Base-by-base conservation (phyloP, 2,113 vertebrate genomes). In the Cisticola juncidis region DNA sequence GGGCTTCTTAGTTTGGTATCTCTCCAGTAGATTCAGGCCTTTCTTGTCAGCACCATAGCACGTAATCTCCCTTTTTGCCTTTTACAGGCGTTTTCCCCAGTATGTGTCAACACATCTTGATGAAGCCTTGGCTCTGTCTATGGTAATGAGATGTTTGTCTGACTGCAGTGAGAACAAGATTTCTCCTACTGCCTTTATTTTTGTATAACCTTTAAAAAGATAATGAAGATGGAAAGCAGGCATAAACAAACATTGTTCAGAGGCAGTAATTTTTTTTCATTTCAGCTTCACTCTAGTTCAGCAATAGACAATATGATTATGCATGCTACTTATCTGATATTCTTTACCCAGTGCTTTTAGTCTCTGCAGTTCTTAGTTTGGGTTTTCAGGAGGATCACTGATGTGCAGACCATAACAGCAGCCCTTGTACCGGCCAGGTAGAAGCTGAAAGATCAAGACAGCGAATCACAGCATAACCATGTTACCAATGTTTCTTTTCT, bases 121-220 rank as follows among this genome's bases (percentile, higher is more conserved):
- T 54, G 57, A 79, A 94, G 66, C 62, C 48, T 42, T 54, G 36
- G 19, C 56, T 88, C 64, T 22, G 60, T 51, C 74, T 76, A 18
- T 38, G 25, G 23, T 61, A 85, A 23, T 26, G 33, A 73, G 71
- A 62, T 14, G 8, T 77, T 85, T 91, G 45, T 79, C 54, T 79
- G 66, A 85, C 38, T 87, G 48, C 20, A 40, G 29, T 17, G 62
- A 86, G 50, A 88, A 82, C 12, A 69, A 65, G 61, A 48, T 56
- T 95, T 82, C 71, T 91, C 73, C 57, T 80, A 35, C 42, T 62
- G 62, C 54, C 23, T 94, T 86, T 95, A 73, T 82, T 90, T 93
- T 80, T 86, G 14, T 56, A 38, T 51, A 60, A 54, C 28, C 35
- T 81, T 8, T 78, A 42, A 84, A 86, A 88, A 83, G 25, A 61